These are phyloP conservation scores for Syrmaticus mikado DNA, from an alignment of 2,113 vertebrate genomes.

Conservation along the genomic window DNA sequence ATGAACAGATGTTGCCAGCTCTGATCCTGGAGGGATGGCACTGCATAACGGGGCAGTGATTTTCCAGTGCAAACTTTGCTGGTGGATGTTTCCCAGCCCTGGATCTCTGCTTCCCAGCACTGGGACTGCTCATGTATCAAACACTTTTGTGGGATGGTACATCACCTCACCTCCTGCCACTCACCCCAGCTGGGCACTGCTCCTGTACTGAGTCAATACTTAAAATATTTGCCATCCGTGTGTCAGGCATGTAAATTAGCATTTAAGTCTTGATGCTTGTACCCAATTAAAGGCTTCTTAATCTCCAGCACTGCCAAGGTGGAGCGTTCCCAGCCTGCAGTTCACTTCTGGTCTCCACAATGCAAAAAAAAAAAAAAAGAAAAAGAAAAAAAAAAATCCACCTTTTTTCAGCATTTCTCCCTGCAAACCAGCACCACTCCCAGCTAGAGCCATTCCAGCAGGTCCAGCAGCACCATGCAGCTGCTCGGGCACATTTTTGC, in stretches of 20 bases:
- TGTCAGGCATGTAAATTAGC: not conserved
- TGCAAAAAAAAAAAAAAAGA: not conserved
- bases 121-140: fast-evolving
- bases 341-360: fast-evolving
- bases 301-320: not conserved
- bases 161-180: not conserved
- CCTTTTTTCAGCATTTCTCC: fast-evolving
- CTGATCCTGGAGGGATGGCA: not conserved
- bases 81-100: not conserved
- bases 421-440: not conserved
- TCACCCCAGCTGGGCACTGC: not conserved
- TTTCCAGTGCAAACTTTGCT: not conserved
- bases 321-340: not conserved
- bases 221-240: not conserved
- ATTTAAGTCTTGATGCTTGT: not conserved
- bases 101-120: not conserved
- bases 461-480: not conserved
- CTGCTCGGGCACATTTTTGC: not conserved
- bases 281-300: not conserved
- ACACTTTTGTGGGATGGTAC: not conserved
- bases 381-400: not conserved
- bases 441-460: not conserved
- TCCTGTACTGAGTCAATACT: not conserved
- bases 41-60: not conserved
- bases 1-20: not conserved